These are phyloP conservation scores for Caenorhabditis inopinata DNA, from an alignment of 1,140 invertebrate species.

Conservation along the genomic window DNA sequence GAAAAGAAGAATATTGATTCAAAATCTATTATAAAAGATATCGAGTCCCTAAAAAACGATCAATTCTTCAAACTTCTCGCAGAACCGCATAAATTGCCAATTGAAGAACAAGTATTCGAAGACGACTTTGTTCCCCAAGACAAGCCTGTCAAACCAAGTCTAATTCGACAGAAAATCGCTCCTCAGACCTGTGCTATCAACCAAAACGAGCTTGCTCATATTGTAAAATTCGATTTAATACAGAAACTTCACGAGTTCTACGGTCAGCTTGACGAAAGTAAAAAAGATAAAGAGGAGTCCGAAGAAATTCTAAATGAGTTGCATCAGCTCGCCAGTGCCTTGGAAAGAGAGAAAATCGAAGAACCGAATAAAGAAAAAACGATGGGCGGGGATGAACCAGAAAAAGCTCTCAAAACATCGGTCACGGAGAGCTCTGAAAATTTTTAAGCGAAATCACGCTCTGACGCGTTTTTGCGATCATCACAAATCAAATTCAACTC, in stretches of 20 bases:
- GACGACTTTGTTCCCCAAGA: slow-evolving; percentile 33
- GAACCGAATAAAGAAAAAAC: not conserved
- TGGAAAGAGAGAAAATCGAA: not conserved
- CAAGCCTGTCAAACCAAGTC: slow-evolving; percentile 3
- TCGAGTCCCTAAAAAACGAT: slow-evolving; percentile 13
- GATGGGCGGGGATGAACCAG: not conserved
- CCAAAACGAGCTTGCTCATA: slow-evolving; percentile 21
- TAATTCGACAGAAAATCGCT: slow-evolving; percentile 24
- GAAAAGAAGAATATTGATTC: slow-evolving; percentile 1
- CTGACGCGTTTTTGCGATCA: not conserved
- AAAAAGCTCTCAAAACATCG: not conserved
- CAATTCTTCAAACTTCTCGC: not conserved
- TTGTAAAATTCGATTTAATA: slow-evolving; percentile 24
- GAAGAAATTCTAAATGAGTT: not conserved
- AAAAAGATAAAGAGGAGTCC: not conserved
- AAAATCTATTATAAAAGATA: not conserved
- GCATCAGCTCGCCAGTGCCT: not conserved
- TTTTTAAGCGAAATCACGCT: not conserved
- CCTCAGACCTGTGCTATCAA: slow-evolving; percentile 42
- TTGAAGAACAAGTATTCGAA: not conserved
- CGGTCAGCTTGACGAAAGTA: not conserved
- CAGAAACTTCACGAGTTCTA: not conserved
- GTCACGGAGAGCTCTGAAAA: not conserved
- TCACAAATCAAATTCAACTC: not conserved
- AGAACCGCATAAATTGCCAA: not conserved